Evolutionary conservation across 2,797 vertebrate species (phyloP).

Genomic region (Rhodeus uyekii): DNA sequence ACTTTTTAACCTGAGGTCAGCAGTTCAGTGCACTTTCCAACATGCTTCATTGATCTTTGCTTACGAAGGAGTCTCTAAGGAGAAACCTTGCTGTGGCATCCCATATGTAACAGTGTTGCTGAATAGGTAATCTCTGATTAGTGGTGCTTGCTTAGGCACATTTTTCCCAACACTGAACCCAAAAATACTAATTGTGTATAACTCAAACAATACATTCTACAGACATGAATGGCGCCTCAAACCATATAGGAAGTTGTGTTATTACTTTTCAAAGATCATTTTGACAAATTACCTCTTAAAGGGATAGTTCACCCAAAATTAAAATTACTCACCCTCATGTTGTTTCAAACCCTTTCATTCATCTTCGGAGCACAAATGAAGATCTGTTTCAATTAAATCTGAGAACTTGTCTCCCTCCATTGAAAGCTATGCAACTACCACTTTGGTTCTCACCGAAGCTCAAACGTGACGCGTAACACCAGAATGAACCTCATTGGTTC

Average conservation of each 20-base stretch:
- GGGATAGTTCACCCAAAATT: not conserved
- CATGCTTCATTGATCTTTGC: not conserved
- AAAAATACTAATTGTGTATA: no score
- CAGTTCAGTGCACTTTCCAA: not conserved
- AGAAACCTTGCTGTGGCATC: not conserved
- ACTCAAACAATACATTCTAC: not conserved
- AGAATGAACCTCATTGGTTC: no score
- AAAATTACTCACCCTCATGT: not conserved
- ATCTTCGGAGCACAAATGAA: no score
- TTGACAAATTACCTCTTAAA: not conserved
- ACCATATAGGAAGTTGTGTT: not conserved
- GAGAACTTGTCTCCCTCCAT: no score
- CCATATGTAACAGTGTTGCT: not conserved
- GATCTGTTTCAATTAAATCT: no score
- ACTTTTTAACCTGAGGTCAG: constrained; percentile 48
- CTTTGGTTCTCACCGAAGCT: no score
- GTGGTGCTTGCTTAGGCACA: not conserved
- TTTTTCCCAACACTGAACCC: not conserved
- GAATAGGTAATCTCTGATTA: not conserved
- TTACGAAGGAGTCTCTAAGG: constrained; percentile 4
- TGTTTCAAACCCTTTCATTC: no score
- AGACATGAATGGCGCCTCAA: not conserved
- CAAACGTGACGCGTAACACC: no score
- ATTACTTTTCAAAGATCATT: not conserved
- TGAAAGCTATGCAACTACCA: no score